phyloP scores from a whole-genome alignment of 2,888 invertebrate genomes.

The Tetragonisca angustula region DNA sequence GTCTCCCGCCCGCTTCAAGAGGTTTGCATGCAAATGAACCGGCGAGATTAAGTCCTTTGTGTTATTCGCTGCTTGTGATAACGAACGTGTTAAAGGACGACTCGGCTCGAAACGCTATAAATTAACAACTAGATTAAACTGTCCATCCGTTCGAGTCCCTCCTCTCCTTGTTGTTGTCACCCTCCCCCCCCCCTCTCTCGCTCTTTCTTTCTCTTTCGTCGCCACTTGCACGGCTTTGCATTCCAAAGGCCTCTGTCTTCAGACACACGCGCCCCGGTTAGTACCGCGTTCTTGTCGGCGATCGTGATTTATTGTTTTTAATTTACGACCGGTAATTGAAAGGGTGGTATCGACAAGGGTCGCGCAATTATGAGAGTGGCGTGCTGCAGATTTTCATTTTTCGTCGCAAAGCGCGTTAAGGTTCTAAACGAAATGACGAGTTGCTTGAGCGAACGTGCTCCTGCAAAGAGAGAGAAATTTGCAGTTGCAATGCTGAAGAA shows the following conservation, averaged over 20 bases:
- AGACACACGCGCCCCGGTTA: neutral
- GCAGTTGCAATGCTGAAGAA: too few relatives aligned
- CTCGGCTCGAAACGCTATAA: conserved; percentile 66
- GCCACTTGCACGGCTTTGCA: conserved; percentile 34
- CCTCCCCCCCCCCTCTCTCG: too few relatives aligned
- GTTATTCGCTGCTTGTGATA: conserved; percentile 65
- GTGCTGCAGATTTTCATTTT: too few relatives aligned
- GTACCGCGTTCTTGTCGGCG: too few relatives aligned
- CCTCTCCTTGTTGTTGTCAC: too few relatives aligned
- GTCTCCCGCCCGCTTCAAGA: conserved; percentile 42
- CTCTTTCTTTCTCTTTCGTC: neutral
- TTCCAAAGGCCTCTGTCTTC: conserved; percentile 18
- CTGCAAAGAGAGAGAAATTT: too few relatives aligned
- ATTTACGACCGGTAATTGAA: neutral
- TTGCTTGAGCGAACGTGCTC: too few relatives aligned
- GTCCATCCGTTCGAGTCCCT: conserved; percentile 30
- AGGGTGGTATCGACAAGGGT: neutral
- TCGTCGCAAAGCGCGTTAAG: too few relatives aligned
- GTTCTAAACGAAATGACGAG: too few relatives aligned
- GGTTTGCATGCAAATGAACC: conserved; percentile 72
- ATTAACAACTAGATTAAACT: conserved; percentile 77
- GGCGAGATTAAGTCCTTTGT: conserved; percentile 73
- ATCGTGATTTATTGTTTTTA: conserved; percentile 19
- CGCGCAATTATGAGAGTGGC: neutral
- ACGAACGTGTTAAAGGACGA: conserved; percentile 68